phyloP scores from a whole-genome alignment of 2,888 invertebrate species.

The Drosophila putrida region DNA sequence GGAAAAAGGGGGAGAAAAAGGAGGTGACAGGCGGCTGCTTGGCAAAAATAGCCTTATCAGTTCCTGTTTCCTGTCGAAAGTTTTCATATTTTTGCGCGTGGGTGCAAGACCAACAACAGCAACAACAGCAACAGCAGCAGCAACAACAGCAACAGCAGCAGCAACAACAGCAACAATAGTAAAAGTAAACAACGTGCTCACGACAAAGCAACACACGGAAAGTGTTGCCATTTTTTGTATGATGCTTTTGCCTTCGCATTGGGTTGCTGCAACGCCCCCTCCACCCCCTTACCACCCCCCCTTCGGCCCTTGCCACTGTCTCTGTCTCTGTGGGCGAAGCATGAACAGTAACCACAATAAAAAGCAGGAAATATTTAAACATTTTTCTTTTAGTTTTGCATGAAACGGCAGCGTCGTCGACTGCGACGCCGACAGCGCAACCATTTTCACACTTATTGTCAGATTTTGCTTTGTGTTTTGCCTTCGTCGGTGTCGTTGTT shows the following conservation, averaged over 20 bases:
- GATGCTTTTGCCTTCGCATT: conserved; percentile 18
- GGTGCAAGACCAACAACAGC: conserved; percentile 46
- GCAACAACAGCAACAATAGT: conserved; percentile 57
- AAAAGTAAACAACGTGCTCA: conserved; percentile 66
- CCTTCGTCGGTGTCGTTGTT: conserved; percentile 42
- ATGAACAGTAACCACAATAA: conserved; percentile 73
- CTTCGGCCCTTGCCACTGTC: not conserved
- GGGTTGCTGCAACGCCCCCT: not conserved
- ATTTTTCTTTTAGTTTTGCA: conserved; percentile 83
- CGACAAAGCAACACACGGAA: conserved; percentile 75
- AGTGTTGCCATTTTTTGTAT: conserved; percentile 71
- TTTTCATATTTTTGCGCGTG: conserved; percentile 83
- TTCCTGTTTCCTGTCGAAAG: conserved; percentile 85
- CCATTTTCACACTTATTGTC: conserved; percentile 82
- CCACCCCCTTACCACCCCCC: not conserved
- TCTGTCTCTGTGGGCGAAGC: conserved; percentile 2
- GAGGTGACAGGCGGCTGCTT: conserved; percentile 59
- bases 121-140: conserved; percentile 44
- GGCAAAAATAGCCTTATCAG: conserved; percentile 85
- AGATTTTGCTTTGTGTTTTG: conserved; percentile 78
- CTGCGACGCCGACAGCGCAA: conserved; percentile 45
- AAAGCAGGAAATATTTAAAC: conserved; percentile 84
- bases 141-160: conserved; percentile 29
- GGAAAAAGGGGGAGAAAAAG: conserved; percentile 22
- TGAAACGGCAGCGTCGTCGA: conserved; percentile 35